phyloP scores from a whole-genome alignment of 2,888 invertebrate species.

The Leptopilina syphax region DNA sequence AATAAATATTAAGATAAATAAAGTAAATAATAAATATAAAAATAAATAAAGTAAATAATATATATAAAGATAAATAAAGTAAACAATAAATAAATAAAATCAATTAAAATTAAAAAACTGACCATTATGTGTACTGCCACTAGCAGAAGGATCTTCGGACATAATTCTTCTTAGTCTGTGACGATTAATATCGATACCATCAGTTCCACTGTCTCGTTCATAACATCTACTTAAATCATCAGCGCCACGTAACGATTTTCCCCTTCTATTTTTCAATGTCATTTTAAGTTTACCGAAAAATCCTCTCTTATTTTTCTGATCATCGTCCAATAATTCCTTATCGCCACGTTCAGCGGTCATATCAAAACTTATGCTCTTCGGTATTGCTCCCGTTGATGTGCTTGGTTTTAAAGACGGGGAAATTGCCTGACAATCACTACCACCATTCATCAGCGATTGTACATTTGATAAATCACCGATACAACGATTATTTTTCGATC shows the following conservation, averaged over 20 bases:
- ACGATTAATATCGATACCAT: constrained; percentile 64
- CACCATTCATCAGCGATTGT: constrained; percentile 58
- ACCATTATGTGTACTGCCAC: constrained; percentile 67
- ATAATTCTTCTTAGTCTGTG: constrained; percentile 72
- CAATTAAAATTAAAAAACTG: neutral
- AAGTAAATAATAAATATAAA: too few species aligned
- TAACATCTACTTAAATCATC: constrained; percentile 74
- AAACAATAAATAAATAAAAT: too few species aligned
- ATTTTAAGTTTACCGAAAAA: constrained; percentile 87
- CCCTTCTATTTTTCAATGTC: constrained; percentile 82
- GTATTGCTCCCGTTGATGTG: constrained; percentile 89
- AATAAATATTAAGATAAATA: too few species aligned
- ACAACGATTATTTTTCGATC: constrained; percentile 63
- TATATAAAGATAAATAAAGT: too few species aligned
- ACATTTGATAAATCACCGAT: constrained; percentile 60
- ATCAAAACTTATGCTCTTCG: constrained; percentile 95
- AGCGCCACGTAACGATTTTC: constrained; percentile 78
- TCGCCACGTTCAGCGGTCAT: constrained; percentile 91
- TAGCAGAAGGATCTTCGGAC: constrained; percentile 75
- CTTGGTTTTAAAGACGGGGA: constrained; percentile 74
- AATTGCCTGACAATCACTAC: constrained; percentile 59
- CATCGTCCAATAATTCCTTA: constrained; percentile 80
- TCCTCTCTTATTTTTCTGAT: constrained; percentile 80
- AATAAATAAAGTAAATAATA: too few species aligned
- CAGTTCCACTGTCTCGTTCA: constrained; percentile 68